A percentile compares a stretch with the other conserved stretches of the same genome.
phyloP scores from a whole-genome alignment of 2,113 vertebrate genomes.

The Rafetus swinhoei region DNA sequence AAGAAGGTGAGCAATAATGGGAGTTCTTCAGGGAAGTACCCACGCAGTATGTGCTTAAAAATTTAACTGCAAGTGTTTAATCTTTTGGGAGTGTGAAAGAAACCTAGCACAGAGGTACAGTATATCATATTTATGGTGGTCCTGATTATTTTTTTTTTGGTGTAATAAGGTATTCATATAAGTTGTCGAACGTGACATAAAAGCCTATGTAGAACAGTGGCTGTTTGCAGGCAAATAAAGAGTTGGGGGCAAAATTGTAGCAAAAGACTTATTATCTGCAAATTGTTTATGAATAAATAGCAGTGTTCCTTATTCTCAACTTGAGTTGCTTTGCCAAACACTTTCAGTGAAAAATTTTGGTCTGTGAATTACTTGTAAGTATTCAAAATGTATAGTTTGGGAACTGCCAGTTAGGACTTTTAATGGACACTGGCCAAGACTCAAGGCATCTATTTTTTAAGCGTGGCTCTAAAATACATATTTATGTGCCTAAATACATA shows the following conservation, averaged over 20 bases:
- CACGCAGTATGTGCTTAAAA: neutral
- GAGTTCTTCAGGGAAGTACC: neutral
- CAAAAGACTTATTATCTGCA: neutral
- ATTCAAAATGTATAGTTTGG: neutral
- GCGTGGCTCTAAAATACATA: neutral
- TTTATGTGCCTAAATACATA: fast-evolving
- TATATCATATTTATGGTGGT: neutral
- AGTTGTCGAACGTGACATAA: neutral
- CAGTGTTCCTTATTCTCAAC: neutral
- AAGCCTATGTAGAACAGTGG: neutral
- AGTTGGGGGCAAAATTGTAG: neutral
- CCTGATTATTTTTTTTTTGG: neutral
- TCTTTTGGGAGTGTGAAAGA: neutral
- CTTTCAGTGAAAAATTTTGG: neutral
- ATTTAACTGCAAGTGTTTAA: neutral
- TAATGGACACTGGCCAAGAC: neutral
- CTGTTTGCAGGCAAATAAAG: neutral
- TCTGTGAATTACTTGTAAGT: neutral
- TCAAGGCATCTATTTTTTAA: neutral
- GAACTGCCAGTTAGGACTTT: neutral
- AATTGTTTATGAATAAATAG: neutral
- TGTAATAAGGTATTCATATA: neutral
- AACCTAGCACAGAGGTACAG: neutral
- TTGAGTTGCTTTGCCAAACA: neutral
- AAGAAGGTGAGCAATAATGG: neutral